These are phyloP conservation scores for Nycticebus coucang DNA, from an alignment of 2,113 vertebrate species.

Conservation along the genomic window DNA sequence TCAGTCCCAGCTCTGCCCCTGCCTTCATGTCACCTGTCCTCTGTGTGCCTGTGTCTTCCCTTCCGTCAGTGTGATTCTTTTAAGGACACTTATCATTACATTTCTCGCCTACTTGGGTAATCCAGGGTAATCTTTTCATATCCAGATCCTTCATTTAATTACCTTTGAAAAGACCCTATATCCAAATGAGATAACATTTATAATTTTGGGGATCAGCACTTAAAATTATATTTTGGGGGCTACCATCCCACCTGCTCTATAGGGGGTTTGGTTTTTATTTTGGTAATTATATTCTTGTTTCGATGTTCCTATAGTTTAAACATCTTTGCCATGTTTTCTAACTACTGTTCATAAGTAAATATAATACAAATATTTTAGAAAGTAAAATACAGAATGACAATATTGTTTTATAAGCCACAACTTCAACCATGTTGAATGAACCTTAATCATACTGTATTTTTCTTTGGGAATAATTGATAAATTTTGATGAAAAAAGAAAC, in stretches of 20 bases:
- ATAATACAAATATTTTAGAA: background rate
- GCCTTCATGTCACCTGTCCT: background rate
- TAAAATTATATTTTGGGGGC: background rate
- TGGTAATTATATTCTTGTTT: background rate
- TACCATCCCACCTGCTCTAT: background rate
- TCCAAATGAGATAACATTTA: background rate
- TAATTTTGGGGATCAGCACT: background rate
- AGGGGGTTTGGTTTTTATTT: background rate
- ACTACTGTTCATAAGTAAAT: background rate
- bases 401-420: conserved; percentile 11
- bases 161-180: background rate
- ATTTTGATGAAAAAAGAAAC: conserved; percentile 38
- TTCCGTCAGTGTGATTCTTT: background rate
- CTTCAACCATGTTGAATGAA: background rate
- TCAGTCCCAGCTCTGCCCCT: background rate
- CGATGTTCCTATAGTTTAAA: background rate
- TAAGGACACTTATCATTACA: background rate
- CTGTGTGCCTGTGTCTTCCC: background rate
- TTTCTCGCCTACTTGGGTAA: background rate
- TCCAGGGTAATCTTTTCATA: background rate
- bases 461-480: conserved; percentile 43
- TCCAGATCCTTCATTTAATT: background rate
- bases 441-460: background rate
- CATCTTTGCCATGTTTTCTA: background rate
- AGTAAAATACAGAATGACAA: background rate